A percentile compares a stretch with the other conserved stretches of the same genome.
Conservation (phyloP, 2,797 vertebrate species). For the Clamator glandarius region DNA sequence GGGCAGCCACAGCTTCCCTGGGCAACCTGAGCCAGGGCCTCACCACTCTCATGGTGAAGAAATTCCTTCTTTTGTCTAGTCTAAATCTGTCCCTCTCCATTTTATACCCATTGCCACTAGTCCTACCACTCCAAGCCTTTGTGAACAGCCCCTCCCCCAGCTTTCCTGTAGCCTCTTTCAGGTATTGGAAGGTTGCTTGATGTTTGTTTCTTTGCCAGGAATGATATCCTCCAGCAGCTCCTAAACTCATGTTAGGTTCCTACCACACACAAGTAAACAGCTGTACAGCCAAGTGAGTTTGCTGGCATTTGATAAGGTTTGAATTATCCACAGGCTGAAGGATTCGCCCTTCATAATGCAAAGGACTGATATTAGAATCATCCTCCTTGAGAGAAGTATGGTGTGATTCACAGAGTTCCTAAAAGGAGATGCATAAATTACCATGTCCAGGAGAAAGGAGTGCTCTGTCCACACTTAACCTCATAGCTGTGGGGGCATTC, state of each 20-base stretch:
- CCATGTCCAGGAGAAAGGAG: background rate
- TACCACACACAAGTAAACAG: background rate
- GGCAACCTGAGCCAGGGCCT: too few species aligned
- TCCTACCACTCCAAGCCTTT: too few species aligned
- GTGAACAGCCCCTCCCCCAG: too few species aligned
- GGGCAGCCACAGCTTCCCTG: too few species aligned
- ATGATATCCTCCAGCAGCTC: background rate
- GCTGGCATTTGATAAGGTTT: background rate
- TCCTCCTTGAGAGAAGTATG: background rate
- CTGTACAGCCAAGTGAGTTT: background rate
- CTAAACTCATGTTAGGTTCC: background rate
- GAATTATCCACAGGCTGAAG: background rate
- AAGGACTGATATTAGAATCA: background rate
- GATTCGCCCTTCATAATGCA: background rate
- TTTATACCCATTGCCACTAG: too few species aligned
- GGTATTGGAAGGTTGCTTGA: too few species aligned
- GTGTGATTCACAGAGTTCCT: background rate
- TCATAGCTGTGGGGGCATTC: accelerated
- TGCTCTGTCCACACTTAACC: background rate
- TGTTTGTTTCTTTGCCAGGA: background rate
- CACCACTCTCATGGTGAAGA: too few species aligned
- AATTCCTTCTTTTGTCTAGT: too few species aligned
- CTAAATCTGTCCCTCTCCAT: too few species aligned
- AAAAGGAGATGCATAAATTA: background rate
- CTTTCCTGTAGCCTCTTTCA: too few species aligned